phyloP scores from a whole-genome alignment of 2,888 invertebrate genomes.

The Nomada fabriciana region DNA sequence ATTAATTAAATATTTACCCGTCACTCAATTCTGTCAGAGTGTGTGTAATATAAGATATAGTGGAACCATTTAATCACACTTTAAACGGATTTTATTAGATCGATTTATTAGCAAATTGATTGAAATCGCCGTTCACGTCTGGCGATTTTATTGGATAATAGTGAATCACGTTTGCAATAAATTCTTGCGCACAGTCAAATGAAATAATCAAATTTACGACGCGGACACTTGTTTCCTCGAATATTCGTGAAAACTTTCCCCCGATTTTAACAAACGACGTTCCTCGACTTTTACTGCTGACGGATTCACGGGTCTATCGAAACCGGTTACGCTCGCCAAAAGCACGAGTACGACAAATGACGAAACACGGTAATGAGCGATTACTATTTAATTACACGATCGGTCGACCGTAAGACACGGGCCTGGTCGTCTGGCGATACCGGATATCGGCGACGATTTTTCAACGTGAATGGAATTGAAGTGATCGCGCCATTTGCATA shows the following conservation, averaged over 20 bases:
- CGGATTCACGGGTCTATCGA: conserved; percentile 31
- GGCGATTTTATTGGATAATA: no score
- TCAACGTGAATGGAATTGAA: conserved; percentile 54
- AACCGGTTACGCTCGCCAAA: conserved; percentile 38
- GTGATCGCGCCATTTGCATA: conserved; percentile 50
- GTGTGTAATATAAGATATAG: no score
- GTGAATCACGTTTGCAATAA: no score
- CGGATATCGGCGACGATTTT: conserved; percentile 66
- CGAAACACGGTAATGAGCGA: conserved; percentile 66
- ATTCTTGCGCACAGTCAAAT: no score
- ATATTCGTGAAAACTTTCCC: neutral
- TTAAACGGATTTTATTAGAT: no score
- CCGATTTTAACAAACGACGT: conserved; percentile 12
- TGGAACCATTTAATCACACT: no score
- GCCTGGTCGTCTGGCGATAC: conserved; percentile 18
- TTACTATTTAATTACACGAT: conserved; percentile 66
- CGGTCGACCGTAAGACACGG: conserved; percentile 17
- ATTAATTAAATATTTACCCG: no score
- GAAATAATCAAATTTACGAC: no score
- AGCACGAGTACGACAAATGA: conserved; percentile 9
- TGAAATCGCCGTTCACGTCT: no score
- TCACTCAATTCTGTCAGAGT: no score
- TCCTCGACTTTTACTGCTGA: conserved; percentile 14
- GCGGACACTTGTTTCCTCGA: neutral
- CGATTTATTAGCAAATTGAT: no score